Evolutionary conservation across 2,113 vertebrate genomes (phyloP), one percentile per base, ranked within the genome.

Genomic region (Calidris pugnax): DNA sequence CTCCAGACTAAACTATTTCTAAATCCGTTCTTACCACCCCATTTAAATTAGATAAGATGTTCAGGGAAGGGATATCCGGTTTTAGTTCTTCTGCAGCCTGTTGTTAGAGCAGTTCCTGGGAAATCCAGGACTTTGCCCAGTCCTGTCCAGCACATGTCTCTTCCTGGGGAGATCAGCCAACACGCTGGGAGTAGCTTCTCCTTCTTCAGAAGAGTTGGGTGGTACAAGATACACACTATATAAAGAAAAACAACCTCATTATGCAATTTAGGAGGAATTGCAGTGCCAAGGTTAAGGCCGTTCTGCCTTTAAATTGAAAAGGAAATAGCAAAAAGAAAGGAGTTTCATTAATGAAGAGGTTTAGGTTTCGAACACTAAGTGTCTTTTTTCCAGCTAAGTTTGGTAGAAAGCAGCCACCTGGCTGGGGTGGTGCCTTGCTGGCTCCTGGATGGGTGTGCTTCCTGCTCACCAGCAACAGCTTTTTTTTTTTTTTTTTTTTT

Each of bases 141-240:
- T 51, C 28, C 63, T 16, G 5, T 23, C 32, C 23, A 32, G 51
- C 30, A 4, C 0, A 9, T 6, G 18, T 47, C 41, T 74, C 16
- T 39, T 88, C 48, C 66, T 1, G 10, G 21, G 53, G 63, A 69
- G 45, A 26, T 50, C 5, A 0, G 12, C 33, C 3, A 0, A 14
- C 4, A 0, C 28, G 7, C 24, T 28, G 7, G 21, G 10, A 41
- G 50, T 30, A 66, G 59, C 20, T 72, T 67, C 30, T 59, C 26
- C 41, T 23, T 14, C 4, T 22, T 53, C 39, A 12, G 63, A 26
- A 76, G 7, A 26, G 27, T 9, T 48, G 71, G 45, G 15, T 26
- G 24, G 2, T 12, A 1, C 4, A 4, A 48, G 14, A 39, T 30
- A 16, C 1, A 2, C 5, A 10, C 23, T 17, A 4, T 28, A 10